These are phyloP conservation scores for Erebia ligea DNA, from an alignment of 2,888 invertebrate genomes.

Conservation along the genomic window DNA sequence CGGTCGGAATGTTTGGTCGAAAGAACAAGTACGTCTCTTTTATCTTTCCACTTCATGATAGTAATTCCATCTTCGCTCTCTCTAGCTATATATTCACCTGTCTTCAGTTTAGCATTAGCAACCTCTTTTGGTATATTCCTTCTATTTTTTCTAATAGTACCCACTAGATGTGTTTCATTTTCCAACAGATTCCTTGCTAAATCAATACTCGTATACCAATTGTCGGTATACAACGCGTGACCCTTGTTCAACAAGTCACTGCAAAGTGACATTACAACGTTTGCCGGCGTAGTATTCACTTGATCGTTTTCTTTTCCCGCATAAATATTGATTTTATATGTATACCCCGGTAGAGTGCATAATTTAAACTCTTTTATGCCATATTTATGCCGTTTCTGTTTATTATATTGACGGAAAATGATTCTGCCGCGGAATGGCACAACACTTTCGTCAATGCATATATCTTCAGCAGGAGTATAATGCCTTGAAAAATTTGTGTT, in stretches of 20 bases:
- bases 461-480: conserved; percentile 17
- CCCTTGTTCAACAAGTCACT: conserved; percentile 48
- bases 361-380: conserved; percentile 52
- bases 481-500: conserved; percentile 18
- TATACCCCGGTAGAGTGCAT: conserved; percentile 50
- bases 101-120: conserved; percentile 39
- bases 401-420: conserved; percentile 27
- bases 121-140: conserved; percentile 38
- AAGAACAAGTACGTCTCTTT: conserved; percentile 25
- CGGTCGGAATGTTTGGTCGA: conserved; percentile 7
- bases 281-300: conserved; percentile 45
- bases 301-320: conserved; percentile 47
- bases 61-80: conserved; percentile 40
- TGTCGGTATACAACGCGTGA: conserved; percentile 43
- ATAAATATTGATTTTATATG: conserved; percentile 47
- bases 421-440: conserved; percentile 27
- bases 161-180: conserved; percentile 46
- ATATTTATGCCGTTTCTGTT: conserved; percentile 36
- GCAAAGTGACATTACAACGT: conserved; percentile 49
- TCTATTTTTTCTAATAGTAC: conserved; percentile 40
- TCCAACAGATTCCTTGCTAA: conserved; percentile 44
- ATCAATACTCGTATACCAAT: conserved; percentile 48
- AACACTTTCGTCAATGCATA: conserved; percentile 26
- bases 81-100: conserved; percentile 40
- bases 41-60: conserved; percentile 42